Evolutionary conservation across 2,113 vertebrate genomes (phyloP), one percentile per base, ranked within the genome.

Genomic region (Sylvia atricapilla): DNA sequence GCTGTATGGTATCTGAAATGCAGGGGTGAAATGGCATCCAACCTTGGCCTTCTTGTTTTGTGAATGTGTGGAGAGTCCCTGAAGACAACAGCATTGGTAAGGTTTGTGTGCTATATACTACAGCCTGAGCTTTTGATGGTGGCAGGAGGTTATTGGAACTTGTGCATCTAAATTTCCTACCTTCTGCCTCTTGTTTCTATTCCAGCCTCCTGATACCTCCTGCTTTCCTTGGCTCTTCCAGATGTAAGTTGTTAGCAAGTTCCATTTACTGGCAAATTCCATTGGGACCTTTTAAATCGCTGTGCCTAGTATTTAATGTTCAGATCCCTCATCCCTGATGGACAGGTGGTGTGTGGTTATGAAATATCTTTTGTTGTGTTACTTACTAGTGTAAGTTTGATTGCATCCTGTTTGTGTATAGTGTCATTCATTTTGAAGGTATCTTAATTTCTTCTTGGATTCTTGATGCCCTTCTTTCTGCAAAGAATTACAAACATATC

Each of bases 261-360:
- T 75, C 44, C 53, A 49, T 85, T 84, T 80, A 68, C 41, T 56
- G 68, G 33, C 50, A 52, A 13, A 73, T 93, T 90, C 27, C 39
- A 24, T 31, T 39, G 35, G 22, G 67, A 37, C 33, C 24, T 64
- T 81, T 68, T 64, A 75, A 41, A 60, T 74, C 30, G 44, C 24
- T 23, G 25, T 87, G 47, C 30, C 20, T 72, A 14, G 21, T 56
- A 27, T 7, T 90, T 72, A 25, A n/a, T 82, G 43, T 43, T 56
- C 46, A 72, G 58, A 39, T 41, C 9, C 16, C 19, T 47, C 49
- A 35, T 63, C 33, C 6, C 1, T 11, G 3, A 13, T 73, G 28
- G n/a, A 30, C 44, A 14, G 17, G 6, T 85, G 27, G 8, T n/a
- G 39, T 0, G 0, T 35, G 15, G 19, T 47, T 3, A 4, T 35